These are phyloP conservation scores for Notarius quadriscutis DNA, from an alignment of 2,113 vertebrate genomes.

Conservation along the genomic window DNA sequence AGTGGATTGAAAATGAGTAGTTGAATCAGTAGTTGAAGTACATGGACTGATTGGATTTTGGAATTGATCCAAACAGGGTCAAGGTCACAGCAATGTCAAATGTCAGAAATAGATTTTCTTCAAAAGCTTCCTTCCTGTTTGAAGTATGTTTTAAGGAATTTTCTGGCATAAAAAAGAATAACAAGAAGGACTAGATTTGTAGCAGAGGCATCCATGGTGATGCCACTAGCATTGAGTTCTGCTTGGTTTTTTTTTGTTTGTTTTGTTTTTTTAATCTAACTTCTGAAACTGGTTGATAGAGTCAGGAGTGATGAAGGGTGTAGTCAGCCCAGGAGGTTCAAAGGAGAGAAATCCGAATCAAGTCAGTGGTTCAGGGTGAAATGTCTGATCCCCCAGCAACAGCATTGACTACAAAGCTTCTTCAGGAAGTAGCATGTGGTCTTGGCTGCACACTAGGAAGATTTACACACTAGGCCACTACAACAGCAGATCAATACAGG, in stretches of 20 bases:
- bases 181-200: background rate
- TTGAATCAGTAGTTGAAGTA: background rate
- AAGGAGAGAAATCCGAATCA: background rate
- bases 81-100: background rate
- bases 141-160: background rate
- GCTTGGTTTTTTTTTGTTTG: background rate
- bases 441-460: background rate
- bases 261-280: background rate
- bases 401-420: background rate
- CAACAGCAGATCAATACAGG: background rate
- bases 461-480: constrained; percentile 4
- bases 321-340: background rate
- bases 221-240: background rate
- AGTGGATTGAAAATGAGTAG: background rate
- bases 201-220: background rate
- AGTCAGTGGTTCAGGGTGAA: background rate
- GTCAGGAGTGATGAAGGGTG: background rate
- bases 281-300: background rate
- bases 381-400: background rate
- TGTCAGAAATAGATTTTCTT: background rate
- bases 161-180: background rate
- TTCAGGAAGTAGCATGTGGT: background rate
- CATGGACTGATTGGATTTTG: background rate
- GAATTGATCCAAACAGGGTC: background rate
- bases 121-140: background rate